phyloP scores from a whole-genome alignment of 1,140 invertebrate genomes.

The Medauroidea extradentata region DNA sequence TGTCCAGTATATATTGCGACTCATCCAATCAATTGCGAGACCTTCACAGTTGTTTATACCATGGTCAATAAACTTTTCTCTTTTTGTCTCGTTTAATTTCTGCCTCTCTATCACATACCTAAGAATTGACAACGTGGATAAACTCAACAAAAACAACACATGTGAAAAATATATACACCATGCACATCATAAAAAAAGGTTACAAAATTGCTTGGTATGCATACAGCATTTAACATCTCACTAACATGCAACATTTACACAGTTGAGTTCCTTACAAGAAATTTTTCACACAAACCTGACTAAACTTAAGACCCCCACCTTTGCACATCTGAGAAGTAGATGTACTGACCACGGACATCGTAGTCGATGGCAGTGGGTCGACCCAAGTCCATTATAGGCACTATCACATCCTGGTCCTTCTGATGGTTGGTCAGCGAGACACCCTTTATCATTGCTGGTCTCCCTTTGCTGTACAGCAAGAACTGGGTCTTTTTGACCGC shows the following conservation, averaged over 20 bases:
- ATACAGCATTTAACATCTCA: too few relatives aligned
- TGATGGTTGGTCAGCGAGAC: constrained; percentile 41
- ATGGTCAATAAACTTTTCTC: constrained; percentile 41
- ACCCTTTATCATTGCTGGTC: constrained; percentile 60
- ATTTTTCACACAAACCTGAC: too few relatives aligned
- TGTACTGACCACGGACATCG: constrained; percentile 55
- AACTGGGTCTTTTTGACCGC: constrained; percentile 50
- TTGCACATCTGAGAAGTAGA: constrained; percentile 66
- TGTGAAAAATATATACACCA: too few relatives aligned
- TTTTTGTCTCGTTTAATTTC: constrained; percentile 39
- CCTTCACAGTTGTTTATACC: constrained; percentile 59
- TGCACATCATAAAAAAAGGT: too few relatives aligned
- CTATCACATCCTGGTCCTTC: constrained; percentile 52
- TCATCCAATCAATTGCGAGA: constrained; percentile 73
- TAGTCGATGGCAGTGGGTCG: constrained; percentile 63
- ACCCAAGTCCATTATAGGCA: constrained; percentile 59
- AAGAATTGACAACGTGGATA: background rate
- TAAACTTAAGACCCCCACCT: constrained; percentile 30
- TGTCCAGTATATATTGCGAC: constrained; percentile 78
- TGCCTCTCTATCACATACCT: constrained; percentile 48
- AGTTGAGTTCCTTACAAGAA: too few relatives aligned
- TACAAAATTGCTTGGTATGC: too few relatives aligned
- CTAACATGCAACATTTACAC: too few relatives aligned
- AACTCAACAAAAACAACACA: background rate
- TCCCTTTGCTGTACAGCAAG: constrained; percentile 57